Percentiles rank a stretch among this genome's conserved stretches.
Evolutionary conservation across 2,797 vertebrate genomes (phyloP).

Genomic region (Vipera ursinii): DNA sequence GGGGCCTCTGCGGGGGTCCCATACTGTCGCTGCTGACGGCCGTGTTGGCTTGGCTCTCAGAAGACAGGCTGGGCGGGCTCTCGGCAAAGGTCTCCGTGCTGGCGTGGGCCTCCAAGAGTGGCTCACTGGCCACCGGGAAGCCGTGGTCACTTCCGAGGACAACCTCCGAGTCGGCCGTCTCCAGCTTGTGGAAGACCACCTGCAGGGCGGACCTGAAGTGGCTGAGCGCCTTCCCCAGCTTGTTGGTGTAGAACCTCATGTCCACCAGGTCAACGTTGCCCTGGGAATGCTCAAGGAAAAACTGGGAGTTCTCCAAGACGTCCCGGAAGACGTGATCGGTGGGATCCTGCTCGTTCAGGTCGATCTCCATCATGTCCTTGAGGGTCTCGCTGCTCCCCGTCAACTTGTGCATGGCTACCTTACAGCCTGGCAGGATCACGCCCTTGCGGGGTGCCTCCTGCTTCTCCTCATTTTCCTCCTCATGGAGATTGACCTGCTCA

Average conservation of each 20-base stretch:
- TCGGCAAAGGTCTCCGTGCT: slow-evolving; percentile 70
- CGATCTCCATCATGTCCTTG: slow-evolving; percentile 76
- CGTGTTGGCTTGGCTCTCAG: slow-evolving; percentile 67
- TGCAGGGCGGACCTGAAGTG: slow-evolving; percentile 85
- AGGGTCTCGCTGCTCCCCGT: slow-evolving; percentile 69
- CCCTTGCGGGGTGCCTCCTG: slow-evolving; percentile 69
- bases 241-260: slow-evolving; percentile 79
- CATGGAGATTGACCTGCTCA: slow-evolving; percentile 69
- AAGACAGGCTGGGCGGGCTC: slow-evolving; percentile 67
- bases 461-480: slow-evolving; percentile 10
- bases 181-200: slow-evolving; percentile 86
- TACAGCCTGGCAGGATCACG: slow-evolving; percentile 58
- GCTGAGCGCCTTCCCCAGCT: slow-evolving; percentile 82
- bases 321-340: slow-evolving; percentile 72
- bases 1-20: slow-evolving; percentile 53
- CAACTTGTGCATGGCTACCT: slow-evolving; percentile 63
- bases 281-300: slow-evolving; percentile 69
- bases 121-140: slow-evolving; percentile 65
- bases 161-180: slow-evolving; percentile 72
- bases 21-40: slow-evolving; percentile 59
- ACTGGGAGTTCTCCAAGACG: slow-evolving; percentile 75
- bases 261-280: slow-evolving; percentile 73
- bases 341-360: slow-evolving; percentile 77
- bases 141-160: slow-evolving; percentile 71
- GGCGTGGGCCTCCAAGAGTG: slow-evolving; percentile 59